Evolutionary conservation across 2,113 vertebrate genomes (phyloP).

Genomic region (Crotalus viridis): DNA sequence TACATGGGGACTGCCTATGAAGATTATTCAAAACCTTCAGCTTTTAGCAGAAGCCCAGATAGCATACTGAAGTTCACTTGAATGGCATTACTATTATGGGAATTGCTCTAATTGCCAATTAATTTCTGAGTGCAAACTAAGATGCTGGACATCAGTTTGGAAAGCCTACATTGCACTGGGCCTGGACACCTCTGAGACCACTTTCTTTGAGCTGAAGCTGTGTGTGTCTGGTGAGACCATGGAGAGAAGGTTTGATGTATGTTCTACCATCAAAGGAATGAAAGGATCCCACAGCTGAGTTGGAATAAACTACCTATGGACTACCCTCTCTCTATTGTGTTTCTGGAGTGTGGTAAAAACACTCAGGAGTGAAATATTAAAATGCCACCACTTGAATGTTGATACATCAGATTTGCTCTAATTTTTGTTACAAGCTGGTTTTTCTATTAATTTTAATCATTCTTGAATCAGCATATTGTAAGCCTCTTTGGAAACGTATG

Average conservation of each 20-base stretch:
- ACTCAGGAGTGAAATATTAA: neutral
- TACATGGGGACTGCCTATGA: neutral
- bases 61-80: neutral
- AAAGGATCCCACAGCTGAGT: neutral
- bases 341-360: neutral
- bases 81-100: neutral
- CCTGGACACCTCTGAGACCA: neutral
- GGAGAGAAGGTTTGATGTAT: neutral
- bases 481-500: neutral
- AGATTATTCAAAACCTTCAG: neutral
- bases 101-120: neutral
- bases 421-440: neutral
- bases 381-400: neutral
- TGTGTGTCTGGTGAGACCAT: neutral
- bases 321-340: neutral
- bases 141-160: neutral
- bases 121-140: neutral
- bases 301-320: neutral
- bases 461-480: neutral
- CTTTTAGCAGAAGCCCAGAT: neutral
- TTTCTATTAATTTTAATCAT: neutral
- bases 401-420: neutral
- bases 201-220: neutral
- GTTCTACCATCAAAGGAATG: neutral
- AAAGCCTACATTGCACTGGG: neutral